Evolutionary conservation across 2,888 invertebrate species (phyloP).

Genomic region (Harpagoxenus sublaevis): DNA sequence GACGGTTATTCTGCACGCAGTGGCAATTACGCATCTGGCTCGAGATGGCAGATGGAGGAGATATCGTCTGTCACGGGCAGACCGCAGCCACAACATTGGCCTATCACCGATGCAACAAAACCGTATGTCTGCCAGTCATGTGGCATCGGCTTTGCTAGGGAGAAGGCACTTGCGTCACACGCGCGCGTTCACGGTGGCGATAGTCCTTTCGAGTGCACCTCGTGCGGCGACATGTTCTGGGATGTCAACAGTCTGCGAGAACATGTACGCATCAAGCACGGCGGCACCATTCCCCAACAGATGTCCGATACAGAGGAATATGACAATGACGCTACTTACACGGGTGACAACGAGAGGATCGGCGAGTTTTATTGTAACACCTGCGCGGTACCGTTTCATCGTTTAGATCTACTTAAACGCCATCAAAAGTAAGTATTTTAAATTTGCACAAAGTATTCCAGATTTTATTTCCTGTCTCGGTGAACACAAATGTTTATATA

Average conservation of each 20-base stretch:
- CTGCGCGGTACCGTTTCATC: constrained; percentile 93
- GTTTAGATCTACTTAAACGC: constrained; percentile 91
- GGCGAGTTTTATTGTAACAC: constrained; percentile 90
- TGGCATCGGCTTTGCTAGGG: constrained; percentile 92
- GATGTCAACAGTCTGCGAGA: constrained; percentile 88
- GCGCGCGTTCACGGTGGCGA: constrained; percentile 93
- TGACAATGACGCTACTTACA: constrained; percentile 87
- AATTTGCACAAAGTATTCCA: background rate
- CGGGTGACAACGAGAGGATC: constrained; percentile 88
- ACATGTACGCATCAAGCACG: constrained; percentile 89
- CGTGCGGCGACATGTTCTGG: constrained; percentile 95
- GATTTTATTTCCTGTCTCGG: background rate
- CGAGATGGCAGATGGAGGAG: constrained; percentile 84
- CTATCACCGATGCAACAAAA: constrained; percentile 90
- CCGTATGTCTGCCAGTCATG: constrained; percentile 94
- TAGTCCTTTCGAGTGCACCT: constrained; percentile 92
- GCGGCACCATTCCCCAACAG: constrained; percentile 76
- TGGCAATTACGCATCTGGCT: constrained; percentile 86
- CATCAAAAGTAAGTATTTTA: constrained; percentile 88
- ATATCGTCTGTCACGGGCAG: constrained; percentile 71
- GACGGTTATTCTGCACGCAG: constrained; percentile 79
- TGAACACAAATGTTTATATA: background rate
- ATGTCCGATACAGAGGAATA: constrained; percentile 84
- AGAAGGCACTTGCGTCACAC: constrained; percentile 93
- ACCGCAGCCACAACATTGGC: constrained; percentile 85